A percentile compares a stretch with the other conserved stretches of the same genome.
These are phyloP conservation scores for Poeciliopsis turrubarensis DNA, from an alignment of 2,113 vertebrate genomes.

Conservation along the genomic window DNA sequence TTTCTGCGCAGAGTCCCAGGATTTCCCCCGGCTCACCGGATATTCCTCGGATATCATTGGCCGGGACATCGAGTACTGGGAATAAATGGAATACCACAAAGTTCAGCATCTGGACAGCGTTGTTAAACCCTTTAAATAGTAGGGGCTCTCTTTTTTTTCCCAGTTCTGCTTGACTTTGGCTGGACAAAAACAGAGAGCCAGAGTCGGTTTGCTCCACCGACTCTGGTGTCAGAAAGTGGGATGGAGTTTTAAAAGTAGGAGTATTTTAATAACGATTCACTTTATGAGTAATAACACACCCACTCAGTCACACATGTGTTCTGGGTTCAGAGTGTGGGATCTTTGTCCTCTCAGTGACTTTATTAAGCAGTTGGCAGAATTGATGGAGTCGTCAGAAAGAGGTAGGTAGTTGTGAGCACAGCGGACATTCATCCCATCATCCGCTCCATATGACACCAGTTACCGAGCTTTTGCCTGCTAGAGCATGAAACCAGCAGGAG, in stretches of 20 bases:
- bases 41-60: slow-evolving; percentile 69
- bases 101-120: slow-evolving; percentile 64
- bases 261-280: slow-evolving; percentile 27
- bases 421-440: slow-evolving; percentile 68
- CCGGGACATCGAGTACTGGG: slow-evolving; percentile 72
- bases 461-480: slow-evolving; percentile 43
- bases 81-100: slow-evolving; percentile 68
- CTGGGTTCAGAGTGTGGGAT: slow-evolving; percentile 29
- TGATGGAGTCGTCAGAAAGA: slow-evolving; percentile 61
- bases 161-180: slow-evolving; percentile 32
- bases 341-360: slow-evolving; percentile 24
- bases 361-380: slow-evolving; percentile 63
- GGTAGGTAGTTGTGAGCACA: slow-evolving; percentile 45
- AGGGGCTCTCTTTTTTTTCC: slow-evolving; percentile 7
- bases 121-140: slow-evolving; percentile 68
- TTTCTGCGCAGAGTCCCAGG: slow-evolving; percentile 61
- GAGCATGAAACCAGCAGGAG: slow-evolving; percentile 54
- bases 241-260: slow-evolving; percentile 30
- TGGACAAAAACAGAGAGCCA: slow-evolving; percentile 18
- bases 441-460: slow-evolving; percentile 61
- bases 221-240: slow-evolving; percentile 16
- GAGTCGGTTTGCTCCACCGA: slow-evolving; percentile 41
- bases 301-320: slow-evolving; percentile 2
- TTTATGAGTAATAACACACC: slow-evolving; percentile 20
- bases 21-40: slow-evolving; percentile 66